Evolutionary conservation across 1,140 invertebrate genomes (phyloP), one percentile per base, ranked within the genome.

Genomic region (Drosophila ananassae): DNA sequence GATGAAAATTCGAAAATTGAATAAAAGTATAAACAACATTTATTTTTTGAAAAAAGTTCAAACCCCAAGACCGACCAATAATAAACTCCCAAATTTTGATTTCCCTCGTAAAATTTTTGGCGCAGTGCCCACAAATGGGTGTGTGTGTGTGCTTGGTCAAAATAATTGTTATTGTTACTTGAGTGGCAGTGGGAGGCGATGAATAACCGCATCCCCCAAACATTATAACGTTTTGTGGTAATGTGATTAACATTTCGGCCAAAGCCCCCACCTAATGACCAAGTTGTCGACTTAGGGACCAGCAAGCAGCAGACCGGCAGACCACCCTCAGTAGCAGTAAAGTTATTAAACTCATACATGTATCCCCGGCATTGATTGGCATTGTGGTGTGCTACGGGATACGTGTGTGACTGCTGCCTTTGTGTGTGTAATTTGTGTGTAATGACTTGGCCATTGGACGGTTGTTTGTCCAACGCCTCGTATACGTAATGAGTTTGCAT

Each of bases 151-250:
- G 47, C 30, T 37, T 58, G 76, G 67, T 79, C 73, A 68, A 89
- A 83, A 89, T 89, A 89, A 89, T 89, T 89, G 73, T 89, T 89
- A 83, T 89, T 84, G 79, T 89, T 77, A 73, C 79, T 89, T 67
- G 76, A 83, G 76, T 62, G 66, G 56, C 54, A 58, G 60, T 54
- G 60, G 17, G 34, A 41, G 60, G 60, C 48, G 21, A 25, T 51
- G 50, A 47, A 61, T 62, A 50, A 60, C 61, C 74, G 64, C 69
- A 77, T 68, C 57, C 78, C 64, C 60, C 57, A 73, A 87, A 68
- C 83, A 79, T 89, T 89, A 89, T 89, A 89, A 79, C 76, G 79
- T 89, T 89, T 71, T 89, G 76, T 77, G 83, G 79, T 83, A 89
- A 89, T 89, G 84, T 83, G 83, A 89, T 89, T 89, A 89, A 89